Conservation (phyloP, 2,113 vertebrate genomes). For the Sylvilagus bachmani region DNA sequence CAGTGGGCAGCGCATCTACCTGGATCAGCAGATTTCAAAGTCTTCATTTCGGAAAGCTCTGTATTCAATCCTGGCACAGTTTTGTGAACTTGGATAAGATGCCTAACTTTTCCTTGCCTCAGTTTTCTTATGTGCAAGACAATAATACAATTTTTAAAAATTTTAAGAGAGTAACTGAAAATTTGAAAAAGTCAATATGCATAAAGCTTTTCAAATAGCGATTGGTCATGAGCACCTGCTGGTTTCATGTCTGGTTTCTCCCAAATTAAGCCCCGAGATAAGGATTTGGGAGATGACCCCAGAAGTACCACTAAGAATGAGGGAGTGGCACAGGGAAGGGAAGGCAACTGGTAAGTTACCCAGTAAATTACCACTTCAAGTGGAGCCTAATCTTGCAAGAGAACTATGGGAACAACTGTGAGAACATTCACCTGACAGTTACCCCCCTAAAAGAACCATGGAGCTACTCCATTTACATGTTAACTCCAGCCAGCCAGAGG, state of each 20-base stretch:
- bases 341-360: not conserved
- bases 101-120: not conserved
- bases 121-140: constrained; percentile 23
- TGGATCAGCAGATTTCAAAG: constrained; percentile 44
- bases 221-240: not conserved
- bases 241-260: constrained; percentile 12
- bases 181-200: not conserved
- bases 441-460: not conserved
- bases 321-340: not conserved
- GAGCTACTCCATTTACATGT: not conserved
- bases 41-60: not conserved
- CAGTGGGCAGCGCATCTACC: not conserved
- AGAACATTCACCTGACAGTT: not conserved
- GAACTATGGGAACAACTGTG: not conserved
- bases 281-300: not conserved
- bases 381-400: not conserved
- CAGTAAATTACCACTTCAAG: not conserved
- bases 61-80: constrained; percentile 13
- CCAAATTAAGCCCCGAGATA: not conserved
- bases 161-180: not conserved
- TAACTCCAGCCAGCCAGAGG: not conserved
- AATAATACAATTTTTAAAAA: constrained; percentile 34
- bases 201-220: not conserved
- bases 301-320: not conserved
- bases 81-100: not conserved